Conservation (phyloP, 2,113 vertebrate species). For the Oceanodroma tethys region DNA sequence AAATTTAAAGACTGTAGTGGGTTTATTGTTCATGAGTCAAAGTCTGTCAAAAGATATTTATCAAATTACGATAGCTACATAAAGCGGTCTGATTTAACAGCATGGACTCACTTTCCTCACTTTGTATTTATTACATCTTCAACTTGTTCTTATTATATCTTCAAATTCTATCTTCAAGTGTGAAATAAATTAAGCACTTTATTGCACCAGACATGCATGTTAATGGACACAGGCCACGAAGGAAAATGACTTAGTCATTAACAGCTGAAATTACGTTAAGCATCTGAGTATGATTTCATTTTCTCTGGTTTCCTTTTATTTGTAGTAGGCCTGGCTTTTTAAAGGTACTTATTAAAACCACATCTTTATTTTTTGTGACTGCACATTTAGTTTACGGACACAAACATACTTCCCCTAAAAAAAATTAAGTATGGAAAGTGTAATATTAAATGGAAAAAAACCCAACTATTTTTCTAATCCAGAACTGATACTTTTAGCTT, state of each 20-base stretch:
- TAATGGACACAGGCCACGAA: not conserved
- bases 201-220: not conserved
- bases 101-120: not conserved
- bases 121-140: not conserved
- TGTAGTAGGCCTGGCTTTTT: not conserved
- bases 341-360: not conserved
- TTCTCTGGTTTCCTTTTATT: not conserved
- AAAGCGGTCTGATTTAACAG: not conserved
- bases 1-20: not conserved
- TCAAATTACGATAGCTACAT: not conserved
- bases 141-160: not conserved
- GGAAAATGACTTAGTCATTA: not conserved
- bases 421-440: not conserved
- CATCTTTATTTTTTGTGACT: not conserved
- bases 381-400: not conserved
- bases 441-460: not conserved
- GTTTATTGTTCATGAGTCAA: not conserved
- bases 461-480: not conserved
- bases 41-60: not conserved
- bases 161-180: not conserved
- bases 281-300: not conserved
- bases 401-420: not conserved
- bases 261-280: not conserved
- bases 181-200: not conserved
- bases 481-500: not conserved